Percentiles rank a stretch among this genome's conserved stretches.
phyloP scores from a whole-genome alignment of 92 coral and sea anemone species.

The Scolanthus callimorphus region DNA sequence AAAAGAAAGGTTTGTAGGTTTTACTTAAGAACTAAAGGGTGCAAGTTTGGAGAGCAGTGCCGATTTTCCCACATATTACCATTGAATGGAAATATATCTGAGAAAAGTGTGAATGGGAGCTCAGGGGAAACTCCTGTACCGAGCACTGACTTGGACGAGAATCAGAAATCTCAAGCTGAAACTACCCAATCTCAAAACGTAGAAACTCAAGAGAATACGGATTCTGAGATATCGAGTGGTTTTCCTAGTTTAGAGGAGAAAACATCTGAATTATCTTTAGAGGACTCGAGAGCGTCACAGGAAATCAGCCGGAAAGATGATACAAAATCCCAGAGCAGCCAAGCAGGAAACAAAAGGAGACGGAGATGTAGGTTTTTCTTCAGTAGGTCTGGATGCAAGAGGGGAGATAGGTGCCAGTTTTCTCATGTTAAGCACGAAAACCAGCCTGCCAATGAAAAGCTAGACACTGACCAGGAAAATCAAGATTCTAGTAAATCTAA shows the following conservation, averaged over 20 bases:
- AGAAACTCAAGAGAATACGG: too few relatives aligned
- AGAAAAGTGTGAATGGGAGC: not conserved
- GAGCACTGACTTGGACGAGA: not conserved
- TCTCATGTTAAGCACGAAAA: constrained; percentile 1
- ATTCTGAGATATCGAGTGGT: too few relatives aligned
- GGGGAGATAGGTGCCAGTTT: not conserved
- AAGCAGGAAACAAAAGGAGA: constrained; percentile 1
- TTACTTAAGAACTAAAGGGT: constrained; percentile 41
- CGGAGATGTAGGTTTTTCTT: not conserved
- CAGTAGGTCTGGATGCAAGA: constrained; percentile 1
- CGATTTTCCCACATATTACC: constrained; percentile 38
- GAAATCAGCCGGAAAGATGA: not conserved
- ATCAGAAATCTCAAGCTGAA: too few relatives aligned
- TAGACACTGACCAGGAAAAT: too few relatives aligned
- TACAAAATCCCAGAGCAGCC: not conserved
- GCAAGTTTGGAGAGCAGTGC: constrained; percentile 75
- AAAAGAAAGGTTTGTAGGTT: constrained; percentile 49
- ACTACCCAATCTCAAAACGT: too few relatives aligned
- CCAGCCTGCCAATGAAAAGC: too few relatives aligned
- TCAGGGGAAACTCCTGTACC: not conserved
- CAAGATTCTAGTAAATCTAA: too few relatives aligned
- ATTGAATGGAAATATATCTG: not conserved
- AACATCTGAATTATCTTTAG: not conserved
- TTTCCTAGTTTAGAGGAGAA: too few relatives aligned
- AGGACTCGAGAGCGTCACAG: not conserved